Percentiles rank a stretch among this genome's conserved stretches.
Conservation (phyloP, 2,113 vertebrate species). For the Anhinga anhinga region DNA sequence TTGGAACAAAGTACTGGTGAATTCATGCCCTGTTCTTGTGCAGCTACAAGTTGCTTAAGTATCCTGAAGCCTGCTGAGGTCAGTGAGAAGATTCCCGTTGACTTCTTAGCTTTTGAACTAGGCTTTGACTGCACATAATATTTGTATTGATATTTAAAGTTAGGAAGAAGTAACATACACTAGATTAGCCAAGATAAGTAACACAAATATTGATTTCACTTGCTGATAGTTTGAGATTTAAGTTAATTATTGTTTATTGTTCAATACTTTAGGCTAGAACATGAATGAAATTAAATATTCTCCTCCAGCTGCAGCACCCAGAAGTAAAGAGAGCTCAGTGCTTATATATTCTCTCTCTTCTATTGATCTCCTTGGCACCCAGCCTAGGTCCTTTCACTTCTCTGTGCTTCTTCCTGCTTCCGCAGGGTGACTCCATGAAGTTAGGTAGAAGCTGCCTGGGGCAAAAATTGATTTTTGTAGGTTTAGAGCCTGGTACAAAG, state of each 20-base stretch:
- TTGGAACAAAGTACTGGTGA: neutral
- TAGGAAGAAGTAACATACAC: neutral
- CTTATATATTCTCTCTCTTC: neutral
- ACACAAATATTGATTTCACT: neutral
- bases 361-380: neutral
- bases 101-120: neutral
- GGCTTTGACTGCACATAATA: neutral
- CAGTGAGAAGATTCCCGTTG: neutral
- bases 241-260: neutral
- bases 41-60: neutral
- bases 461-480: neutral
- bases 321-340: neutral
- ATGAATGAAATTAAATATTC: neutral
- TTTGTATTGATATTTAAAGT: neutral
- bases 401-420: neutral
- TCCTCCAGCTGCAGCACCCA: neutral
- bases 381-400: neutral
- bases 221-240: neutral
- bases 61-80: neutral
- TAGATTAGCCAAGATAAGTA: neutral
- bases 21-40: neutral
- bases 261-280: neutral
- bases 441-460: neutral
- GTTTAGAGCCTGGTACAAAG: neutral
- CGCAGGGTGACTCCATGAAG: neutral